phyloP scores from a whole-genome alignment of 2,888 invertebrate species.

The Mallateleia sp. region DNA sequence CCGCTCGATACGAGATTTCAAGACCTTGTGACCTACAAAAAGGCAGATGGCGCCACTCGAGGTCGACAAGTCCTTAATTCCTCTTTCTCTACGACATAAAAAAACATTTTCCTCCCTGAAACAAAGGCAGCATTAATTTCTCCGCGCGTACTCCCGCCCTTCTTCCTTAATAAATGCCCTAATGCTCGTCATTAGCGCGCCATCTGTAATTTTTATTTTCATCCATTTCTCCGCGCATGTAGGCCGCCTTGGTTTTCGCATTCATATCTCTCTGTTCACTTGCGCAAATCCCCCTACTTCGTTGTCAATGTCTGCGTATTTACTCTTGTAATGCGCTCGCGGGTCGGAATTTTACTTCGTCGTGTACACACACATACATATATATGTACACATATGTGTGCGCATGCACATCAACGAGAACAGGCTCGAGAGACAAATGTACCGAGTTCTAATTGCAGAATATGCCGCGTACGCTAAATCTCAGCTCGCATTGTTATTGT shows the following conservation, averaged over 20 bases:
- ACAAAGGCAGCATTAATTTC: constrained; percentile 22
- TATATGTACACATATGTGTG: background rate
- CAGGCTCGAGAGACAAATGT: constrained; percentile 77
- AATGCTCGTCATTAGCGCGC: constrained; percentile 20
- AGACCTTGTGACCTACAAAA: too few relatives aligned
- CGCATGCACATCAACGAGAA: constrained; percentile 18
- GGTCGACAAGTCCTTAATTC: too few relatives aligned
- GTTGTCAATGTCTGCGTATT: constrained; percentile 53
- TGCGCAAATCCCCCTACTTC: constrained; percentile 34
- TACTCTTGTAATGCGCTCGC: constrained; percentile 55
- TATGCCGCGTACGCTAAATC: constrained; percentile 82
- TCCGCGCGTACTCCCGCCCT: background rate
- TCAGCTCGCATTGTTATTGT: constrained; percentile 78
- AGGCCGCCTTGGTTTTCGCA: constrained; percentile 24
- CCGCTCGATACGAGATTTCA: too few relatives aligned
- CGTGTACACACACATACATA: constrained; percentile 28
- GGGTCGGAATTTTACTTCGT: background rate
- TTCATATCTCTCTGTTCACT: constrained; percentile 55
- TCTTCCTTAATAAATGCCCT: constrained; percentile 25
- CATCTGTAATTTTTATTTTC: constrained; percentile 22
- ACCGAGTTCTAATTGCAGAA: constrained; percentile 85
- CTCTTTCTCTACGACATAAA: too few relatives aligned
- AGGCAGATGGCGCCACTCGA: too few relatives aligned
- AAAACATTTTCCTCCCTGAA: too few relatives aligned
- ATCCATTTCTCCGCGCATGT: constrained; percentile 11